phyloP scores from a whole-genome alignment of 1,140 invertebrate species.

The Ceratosolen solmsi region DNA sequence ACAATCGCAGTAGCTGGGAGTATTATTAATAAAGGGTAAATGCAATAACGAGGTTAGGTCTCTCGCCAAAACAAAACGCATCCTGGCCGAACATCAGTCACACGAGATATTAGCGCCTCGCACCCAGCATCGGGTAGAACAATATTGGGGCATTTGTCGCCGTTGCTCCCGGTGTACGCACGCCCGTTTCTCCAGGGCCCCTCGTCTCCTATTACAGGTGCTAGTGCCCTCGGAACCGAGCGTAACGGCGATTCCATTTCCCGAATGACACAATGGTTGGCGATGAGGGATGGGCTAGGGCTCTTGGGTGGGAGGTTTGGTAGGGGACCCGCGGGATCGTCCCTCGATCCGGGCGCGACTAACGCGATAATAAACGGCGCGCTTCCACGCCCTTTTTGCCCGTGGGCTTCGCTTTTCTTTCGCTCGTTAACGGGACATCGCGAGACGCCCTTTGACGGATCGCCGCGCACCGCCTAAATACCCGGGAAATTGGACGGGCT shows the following conservation, averaged over 20 bases:
- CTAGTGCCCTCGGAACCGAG: background rate
- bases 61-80: too few species aligned
- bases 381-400: background rate
- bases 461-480: background rate
- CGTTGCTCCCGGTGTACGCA: too few species aligned
- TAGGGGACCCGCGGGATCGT: too few species aligned
- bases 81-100: too few species aligned
- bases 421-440: background rate
- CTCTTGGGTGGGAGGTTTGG: too few species aligned
- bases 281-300: background rate
- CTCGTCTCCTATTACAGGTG: background rate
- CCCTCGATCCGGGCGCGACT: slow-evolving; percentile 22
- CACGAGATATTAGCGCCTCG: too few species aligned
- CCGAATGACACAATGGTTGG: background rate
- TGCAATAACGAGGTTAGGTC: too few species aligned
- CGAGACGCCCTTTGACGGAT: background rate
- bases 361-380: slow-evolving; percentile 46
- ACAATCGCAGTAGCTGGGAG: too few species aligned
- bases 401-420: background rate
- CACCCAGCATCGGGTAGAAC: too few species aligned
- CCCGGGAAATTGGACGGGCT: background rate
- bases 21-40: too few species aligned
- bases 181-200: too few species aligned
- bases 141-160: too few species aligned
- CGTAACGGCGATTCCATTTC: background rate